phyloP scores from a whole-genome alignment of 2,888 invertebrate species.

The Drosophila suboccidentalis region DNA sequence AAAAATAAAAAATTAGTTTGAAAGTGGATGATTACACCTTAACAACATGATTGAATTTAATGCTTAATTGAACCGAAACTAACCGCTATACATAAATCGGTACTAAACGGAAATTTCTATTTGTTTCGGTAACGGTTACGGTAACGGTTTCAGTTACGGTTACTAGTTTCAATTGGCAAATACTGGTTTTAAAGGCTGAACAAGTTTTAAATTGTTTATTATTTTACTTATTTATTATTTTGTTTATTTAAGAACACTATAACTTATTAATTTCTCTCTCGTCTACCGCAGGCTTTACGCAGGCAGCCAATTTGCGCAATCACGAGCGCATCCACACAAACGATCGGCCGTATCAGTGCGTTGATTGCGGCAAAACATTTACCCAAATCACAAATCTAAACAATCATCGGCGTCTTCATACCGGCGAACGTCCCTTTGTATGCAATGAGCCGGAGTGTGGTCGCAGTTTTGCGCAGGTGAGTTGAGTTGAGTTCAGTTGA shows the following conservation, averaged over 20 bases:
- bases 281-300: constrained; percentile 83
- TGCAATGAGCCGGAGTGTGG: constrained; percentile 86
- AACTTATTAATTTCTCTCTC: neutral
- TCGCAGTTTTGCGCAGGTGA: constrained; percentile 85
- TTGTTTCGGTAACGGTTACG: no score
- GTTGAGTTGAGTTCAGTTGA: neutral
- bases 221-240: no score
- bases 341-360: constrained; percentile 85
- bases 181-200: no score
- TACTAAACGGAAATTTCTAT: no score
- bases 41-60: no score
- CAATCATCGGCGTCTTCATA: constrained; percentile 85
- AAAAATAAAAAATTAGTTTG: no score
- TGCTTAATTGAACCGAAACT: no score
- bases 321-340: constrained; percentile 86
- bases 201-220: neutral
- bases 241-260: neutral
- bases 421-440: constrained; percentile 85
- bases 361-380: constrained; percentile 86
- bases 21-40: no score
- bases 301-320: constrained; percentile 86
- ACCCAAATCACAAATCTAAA: constrained; percentile 86
- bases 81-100: no score
- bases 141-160: no score
- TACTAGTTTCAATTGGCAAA: no score